phyloP scores from a whole-genome alignment of 2,113 vertebrate genomes.

The Oostethus manadensis region DNA sequence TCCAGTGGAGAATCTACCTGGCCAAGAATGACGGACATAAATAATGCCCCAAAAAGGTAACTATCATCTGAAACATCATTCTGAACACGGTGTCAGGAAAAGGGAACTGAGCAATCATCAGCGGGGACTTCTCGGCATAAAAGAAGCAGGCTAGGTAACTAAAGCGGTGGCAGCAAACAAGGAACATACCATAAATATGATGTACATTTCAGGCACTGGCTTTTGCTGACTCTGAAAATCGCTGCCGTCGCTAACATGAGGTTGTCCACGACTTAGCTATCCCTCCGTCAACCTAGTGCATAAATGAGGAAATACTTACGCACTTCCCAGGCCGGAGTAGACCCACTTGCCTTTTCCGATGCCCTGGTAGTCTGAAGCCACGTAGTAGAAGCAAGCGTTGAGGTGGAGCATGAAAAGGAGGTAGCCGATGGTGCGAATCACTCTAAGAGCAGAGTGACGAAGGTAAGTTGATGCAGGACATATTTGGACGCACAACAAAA shows the following conservation, averaged over 20 bases:
- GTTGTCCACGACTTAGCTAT: too few species aligned
- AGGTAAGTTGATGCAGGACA: not conserved
- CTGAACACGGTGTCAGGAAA: constrained; percentile 68
- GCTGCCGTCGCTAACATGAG: too few species aligned
- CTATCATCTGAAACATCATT: constrained; percentile 76
- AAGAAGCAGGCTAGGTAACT: constrained; percentile 78
- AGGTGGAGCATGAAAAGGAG: constrained; percentile 86
- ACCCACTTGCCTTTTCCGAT: constrained; percentile 86
- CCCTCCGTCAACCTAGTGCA: too few species aligned
- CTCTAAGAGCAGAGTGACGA: constrained; percentile 63
- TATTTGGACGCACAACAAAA: too few species aligned
- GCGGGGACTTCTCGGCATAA: constrained; percentile 75
- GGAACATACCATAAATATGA: constrained; percentile 14
- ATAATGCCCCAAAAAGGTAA: constrained; percentile 74
- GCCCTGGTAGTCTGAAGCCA: constrained; percentile 86
- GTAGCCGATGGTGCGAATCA: constrained; percentile 89
- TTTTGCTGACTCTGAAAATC: too few species aligned
- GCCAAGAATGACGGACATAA: constrained; percentile 73
- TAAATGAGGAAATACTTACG: constrained; percentile 69
- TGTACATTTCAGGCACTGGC: too few species aligned
- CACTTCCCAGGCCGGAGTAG: constrained; percentile 85
- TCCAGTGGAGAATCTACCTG: constrained; percentile 63
- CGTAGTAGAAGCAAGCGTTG: constrained; percentile 89
- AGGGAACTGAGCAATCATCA: constrained; percentile 75
- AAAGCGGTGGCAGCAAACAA: constrained; percentile 49